Percentiles rank a stretch among this genome's conserved stretches.
These are phyloP conservation scores for Penelope pileata DNA, from an alignment of 2,113 vertebrate species.

Conservation along the genomic window DNA sequence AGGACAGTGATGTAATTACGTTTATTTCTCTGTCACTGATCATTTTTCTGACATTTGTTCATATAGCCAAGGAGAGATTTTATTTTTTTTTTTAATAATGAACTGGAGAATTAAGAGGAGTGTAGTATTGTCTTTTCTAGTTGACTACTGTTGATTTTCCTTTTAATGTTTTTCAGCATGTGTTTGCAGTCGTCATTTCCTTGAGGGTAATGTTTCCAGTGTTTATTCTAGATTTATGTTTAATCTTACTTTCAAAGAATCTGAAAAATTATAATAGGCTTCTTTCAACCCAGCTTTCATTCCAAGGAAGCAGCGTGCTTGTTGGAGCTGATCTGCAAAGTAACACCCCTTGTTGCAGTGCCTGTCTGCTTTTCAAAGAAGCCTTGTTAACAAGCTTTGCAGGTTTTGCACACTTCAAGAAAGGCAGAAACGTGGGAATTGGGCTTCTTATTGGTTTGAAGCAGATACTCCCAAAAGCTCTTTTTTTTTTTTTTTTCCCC, in stretches of 20 bases:
- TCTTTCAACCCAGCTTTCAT: neutral
- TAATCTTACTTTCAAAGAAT: neutral
- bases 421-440: neutral
- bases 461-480: neutral
- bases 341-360: neutral
- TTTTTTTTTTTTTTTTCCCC: neutral
- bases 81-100: neutral
- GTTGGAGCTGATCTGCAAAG: neutral
- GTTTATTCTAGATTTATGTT: neutral
- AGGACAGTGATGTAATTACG: neutral
- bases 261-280: neutral
- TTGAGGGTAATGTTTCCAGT: neutral
- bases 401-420: neutral
- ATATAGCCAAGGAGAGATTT: neutral
- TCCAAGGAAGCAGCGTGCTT: neutral
- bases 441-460: neutral
- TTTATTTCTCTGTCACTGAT: neutral
- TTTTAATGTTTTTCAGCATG: neutral
- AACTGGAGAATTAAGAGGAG: neutral
- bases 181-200: neutral
- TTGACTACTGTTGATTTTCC: neutral
- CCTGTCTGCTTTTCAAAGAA: neutral
- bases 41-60: neutral
- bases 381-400: neutral
- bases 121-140: neutral